A percentile compares a stretch with the other conserved stretches of the same genome.
These are phyloP conservation scores for Drosophila miranda DNA, from an alignment of 1,140 invertebrate species.

Conservation along the genomic window DNA sequence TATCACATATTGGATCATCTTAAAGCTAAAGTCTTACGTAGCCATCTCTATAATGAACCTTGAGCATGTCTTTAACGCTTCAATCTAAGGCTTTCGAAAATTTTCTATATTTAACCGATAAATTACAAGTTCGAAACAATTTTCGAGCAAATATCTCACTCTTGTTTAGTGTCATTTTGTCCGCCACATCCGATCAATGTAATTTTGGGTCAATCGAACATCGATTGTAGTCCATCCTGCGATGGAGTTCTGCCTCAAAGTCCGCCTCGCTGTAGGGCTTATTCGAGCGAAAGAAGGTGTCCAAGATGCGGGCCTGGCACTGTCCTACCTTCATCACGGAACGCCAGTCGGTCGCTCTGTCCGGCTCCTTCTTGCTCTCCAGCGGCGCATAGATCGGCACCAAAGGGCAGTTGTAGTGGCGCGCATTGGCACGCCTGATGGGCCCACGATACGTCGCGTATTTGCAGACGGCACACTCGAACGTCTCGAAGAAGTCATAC, in stretches of 20 bases:
- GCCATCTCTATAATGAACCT: too few relatives aligned
- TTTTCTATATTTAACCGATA: too few relatives aligned
- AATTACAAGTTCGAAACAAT: too few relatives aligned
- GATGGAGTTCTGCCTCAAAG: slow-evolving; percentile 13
- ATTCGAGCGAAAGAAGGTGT: slow-evolving; percentile 46
- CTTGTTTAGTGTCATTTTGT: too few relatives aligned
- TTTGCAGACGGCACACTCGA: slow-evolving; percentile 64
- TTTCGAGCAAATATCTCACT: too few relatives aligned
- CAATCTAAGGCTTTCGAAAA: too few relatives aligned
- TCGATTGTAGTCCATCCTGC: background rate
- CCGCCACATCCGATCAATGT: too few relatives aligned
- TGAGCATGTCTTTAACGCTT: too few relatives aligned
- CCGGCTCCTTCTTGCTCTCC: slow-evolving; percentile 4
- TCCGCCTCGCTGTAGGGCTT: slow-evolving; percentile 24
- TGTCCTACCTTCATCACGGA: slow-evolving; percentile 46
- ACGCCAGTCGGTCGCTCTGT: slow-evolving; percentile 54
- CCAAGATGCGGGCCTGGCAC: slow-evolving; percentile 56
- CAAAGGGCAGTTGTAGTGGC: slow-evolving; percentile 67
- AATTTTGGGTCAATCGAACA: background rate
- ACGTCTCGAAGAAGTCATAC: slow-evolving; percentile 35
- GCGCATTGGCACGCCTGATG: slow-evolving; percentile 7
- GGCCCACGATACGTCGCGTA: background rate
- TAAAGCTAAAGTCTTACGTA: too few relatives aligned
- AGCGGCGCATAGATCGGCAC: slow-evolving; percentile 46
- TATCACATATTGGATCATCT: too few relatives aligned